A percentile compares a stretch with the other conserved stretches of the same genome.
phyloP scores from a whole-genome alignment of 2,113 vertebrate genomes.

The Indri indri region DNA sequence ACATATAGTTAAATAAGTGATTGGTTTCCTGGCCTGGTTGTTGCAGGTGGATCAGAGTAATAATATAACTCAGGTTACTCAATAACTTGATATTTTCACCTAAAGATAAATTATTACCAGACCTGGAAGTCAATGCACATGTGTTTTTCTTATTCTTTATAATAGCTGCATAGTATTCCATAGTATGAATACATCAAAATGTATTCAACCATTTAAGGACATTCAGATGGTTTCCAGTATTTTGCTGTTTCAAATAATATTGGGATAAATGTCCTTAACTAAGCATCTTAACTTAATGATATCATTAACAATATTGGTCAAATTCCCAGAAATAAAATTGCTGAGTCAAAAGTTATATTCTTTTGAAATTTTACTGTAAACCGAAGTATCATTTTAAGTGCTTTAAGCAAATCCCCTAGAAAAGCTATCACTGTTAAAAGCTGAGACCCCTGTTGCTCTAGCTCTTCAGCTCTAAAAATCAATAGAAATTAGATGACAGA shows the following conservation, averaged over 20 bases:
- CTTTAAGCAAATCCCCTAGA: neutral
- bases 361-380: neutral
- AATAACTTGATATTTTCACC: neutral
- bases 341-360: neutral
- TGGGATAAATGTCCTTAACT: neutral
- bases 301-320: constrained; percentile 4
- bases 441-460: neutral
- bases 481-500: neutral
- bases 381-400: neutral
- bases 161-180: neutral
- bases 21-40: neutral
- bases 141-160: neutral
- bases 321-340: constrained; percentile 18
- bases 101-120: neutral
- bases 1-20: neutral
- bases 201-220: neutral
- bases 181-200: neutral
- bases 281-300: neutral
- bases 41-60: neutral
- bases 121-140: neutral
- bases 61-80: neutral
- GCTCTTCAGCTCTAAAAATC: neutral
- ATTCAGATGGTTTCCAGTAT: neutral
- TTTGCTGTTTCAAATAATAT: neutral
- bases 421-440: neutral